Percentiles rank a stretch among this genome's conserved stretches.
Conservation (phyloP, 2,888 invertebrate species). For the Hirtodrosophila histrioides region DNA sequence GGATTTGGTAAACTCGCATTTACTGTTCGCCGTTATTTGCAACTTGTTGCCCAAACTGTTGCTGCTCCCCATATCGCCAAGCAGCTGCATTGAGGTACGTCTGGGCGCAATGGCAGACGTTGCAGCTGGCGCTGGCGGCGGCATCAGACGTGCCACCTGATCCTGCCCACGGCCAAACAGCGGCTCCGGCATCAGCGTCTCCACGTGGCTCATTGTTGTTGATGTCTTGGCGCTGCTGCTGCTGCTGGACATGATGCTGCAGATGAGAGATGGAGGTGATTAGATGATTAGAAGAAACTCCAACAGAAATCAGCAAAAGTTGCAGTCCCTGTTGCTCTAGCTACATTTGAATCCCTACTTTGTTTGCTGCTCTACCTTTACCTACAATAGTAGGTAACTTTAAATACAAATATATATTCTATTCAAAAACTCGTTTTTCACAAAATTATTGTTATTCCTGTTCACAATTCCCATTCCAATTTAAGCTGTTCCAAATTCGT, state of each 20-base stretch:
- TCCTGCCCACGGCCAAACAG: constrained; percentile 9
- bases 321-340: too few relatives aligned
- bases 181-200: constrained; percentile 27
- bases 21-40: constrained; percentile 68
- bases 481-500: too few relatives aligned
- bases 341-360: too few relatives aligned
- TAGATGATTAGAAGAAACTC: too few relatives aligned
- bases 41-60: constrained; percentile 58
- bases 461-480: too few relatives aligned
- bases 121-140: constrained; percentile 26
- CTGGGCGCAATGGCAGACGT: constrained; percentile 12
- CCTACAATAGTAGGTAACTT: too few relatives aligned
- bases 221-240: background rate
- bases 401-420: too few relatives aligned
- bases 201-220: background rate
- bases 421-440: too few relatives aligned
- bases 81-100: constrained; percentile 31
- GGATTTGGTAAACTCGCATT: constrained; percentile 81
- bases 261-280: too few relatives aligned
- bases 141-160: constrained; percentile 28
- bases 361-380: too few relatives aligned
- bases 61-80: constrained; percentile 31
- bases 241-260: background rate
- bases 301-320: too few relatives aligned
- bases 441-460: too few relatives aligned